Percentiles rank a stretch among this genome's conserved stretches.
Conservation (phyloP, 2,888 invertebrate species). For the Crematogaster levior region DNA sequence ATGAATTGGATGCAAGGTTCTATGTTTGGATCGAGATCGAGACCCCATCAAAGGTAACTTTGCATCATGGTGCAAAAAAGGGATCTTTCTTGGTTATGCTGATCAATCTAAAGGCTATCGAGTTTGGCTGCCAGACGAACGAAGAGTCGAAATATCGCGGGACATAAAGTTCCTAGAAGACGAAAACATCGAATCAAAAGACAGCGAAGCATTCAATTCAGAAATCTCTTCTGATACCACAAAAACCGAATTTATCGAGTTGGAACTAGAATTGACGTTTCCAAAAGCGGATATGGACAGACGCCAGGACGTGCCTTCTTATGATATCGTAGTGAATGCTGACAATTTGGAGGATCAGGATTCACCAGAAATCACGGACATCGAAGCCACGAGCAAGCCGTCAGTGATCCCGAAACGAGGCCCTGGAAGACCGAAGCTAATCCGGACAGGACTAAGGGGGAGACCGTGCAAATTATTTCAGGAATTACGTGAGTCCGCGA, state of each 20-base stretch:
- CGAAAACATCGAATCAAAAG: too few species aligned
- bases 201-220: too few species aligned
- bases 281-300: too few species aligned
- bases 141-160: neutral
- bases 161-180: neutral
- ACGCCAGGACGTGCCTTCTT: too few species aligned
- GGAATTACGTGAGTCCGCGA: neutral
- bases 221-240: neutral
- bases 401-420: neutral
- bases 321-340: too few species aligned
- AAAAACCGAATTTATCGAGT: too few species aligned
- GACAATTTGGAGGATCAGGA: too few species aligned
- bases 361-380: too few species aligned
- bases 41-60: neutral
- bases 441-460: neutral
- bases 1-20: neutral
- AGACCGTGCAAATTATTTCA: neutral
- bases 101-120: neutral
- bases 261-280: too few species aligned
- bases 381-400: too few species aligned
- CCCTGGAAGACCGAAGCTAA: neutral
- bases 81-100: neutral
- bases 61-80: neutral
- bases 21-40: fast-evolving
- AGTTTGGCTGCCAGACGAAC: neutral